Percentiles rank a stretch among this genome's conserved stretches.
Evolutionary conservation across 2,888 invertebrate genomes (phyloP).

Genomic region (Dasypolia templi): DNA sequence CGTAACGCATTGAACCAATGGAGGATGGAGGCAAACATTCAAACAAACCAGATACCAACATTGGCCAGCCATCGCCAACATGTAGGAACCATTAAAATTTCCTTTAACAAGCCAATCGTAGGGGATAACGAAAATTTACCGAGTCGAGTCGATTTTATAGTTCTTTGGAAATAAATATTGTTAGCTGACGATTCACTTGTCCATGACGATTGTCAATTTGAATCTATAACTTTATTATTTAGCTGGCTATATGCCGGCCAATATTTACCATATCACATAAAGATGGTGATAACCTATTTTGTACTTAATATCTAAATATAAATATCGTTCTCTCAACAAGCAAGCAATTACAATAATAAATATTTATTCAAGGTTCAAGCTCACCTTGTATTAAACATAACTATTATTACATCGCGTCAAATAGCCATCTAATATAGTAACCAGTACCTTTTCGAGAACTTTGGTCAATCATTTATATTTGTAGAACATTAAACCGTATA

Average conservation of each 20-base stretch:
- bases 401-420: conserved; percentile 23
- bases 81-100: background rate
- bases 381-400: conserved; percentile 31
- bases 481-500: conserved; percentile 40
- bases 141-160: background rate
- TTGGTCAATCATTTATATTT: conserved; percentile 47
- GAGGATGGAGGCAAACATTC: conserved; percentile 1
- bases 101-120: background rate
- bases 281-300: conserved; percentile 25
- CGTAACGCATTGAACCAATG: conserved; percentile 19
- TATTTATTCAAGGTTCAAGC: conserved; percentile 31
- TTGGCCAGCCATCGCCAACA: conserved; percentile 22
- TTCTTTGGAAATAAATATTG: background rate
- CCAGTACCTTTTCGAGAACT: conserved; percentile 36
- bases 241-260: too few species aligned
- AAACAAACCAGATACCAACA: conserved; percentile 16
- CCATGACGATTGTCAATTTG: background rate
- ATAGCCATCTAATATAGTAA: conserved; percentile 27
- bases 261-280: too few species aligned
- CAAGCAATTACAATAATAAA: conserved; percentile 43
- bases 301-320: conserved; percentile 53
- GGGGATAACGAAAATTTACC: background rate
- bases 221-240: conserved; percentile 8
- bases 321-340: conserved; percentile 19
- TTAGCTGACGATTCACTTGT: background rate